Evolutionary conservation across 2,888 invertebrate genomes (phyloP).

Genomic region (Pecten maximus): DNA sequence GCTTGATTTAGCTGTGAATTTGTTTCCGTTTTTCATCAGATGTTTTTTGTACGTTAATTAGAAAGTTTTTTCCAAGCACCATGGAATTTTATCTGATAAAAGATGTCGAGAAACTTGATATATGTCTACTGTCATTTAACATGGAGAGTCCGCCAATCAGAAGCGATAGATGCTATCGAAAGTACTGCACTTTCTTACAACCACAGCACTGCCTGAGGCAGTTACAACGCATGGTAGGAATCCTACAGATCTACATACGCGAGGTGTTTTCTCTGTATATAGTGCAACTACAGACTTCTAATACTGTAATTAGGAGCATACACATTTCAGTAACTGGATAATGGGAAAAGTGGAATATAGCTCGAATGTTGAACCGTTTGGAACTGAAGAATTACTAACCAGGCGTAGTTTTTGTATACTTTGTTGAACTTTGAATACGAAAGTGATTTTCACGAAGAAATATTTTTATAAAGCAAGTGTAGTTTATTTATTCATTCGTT

Average conservation of each 20-base stretch:
- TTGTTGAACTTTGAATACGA: background rate
- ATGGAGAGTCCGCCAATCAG: conserved; percentile 11
- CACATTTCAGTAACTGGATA: background rate
- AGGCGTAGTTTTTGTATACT: background rate
- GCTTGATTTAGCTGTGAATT: background rate
- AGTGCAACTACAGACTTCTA: background rate
- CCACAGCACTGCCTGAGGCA: background rate
- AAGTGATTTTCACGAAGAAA: background rate
- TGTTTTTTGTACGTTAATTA: background rate
- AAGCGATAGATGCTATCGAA: background rate
- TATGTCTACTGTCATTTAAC: conserved; percentile 19
- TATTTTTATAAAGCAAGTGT: too few relatives aligned
- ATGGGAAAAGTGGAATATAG: background rate
- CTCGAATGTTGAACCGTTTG: background rate
- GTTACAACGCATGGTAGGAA: background rate
- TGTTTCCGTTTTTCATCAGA: background rate
- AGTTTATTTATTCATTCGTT: too few relatives aligned
- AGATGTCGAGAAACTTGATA: background rate
- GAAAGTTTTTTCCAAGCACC: background rate
- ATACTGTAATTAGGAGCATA: background rate
- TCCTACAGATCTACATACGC: background rate
- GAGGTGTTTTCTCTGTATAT: background rate
- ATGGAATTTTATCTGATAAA: background rate
- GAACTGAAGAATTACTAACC: background rate
- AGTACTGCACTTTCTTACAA: background rate